These are phyloP conservation scores for Kradibia gibbosae DNA, from an alignment of 1,140 invertebrate species.

Conservation along the genomic window DNA sequence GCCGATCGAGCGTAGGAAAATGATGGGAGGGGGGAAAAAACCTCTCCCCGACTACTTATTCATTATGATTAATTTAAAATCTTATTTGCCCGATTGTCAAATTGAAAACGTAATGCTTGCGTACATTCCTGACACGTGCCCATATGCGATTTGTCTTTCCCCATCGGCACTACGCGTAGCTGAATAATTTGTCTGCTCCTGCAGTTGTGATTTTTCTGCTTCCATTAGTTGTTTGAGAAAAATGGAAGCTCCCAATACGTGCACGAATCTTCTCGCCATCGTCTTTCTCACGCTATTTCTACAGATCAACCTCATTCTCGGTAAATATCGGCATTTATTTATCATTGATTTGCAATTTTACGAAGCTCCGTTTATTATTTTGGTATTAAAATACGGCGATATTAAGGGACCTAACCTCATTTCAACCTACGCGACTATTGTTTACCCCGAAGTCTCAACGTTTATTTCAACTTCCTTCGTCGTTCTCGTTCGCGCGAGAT, in stretches of 20 bases:
- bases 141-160: constrained; percentile 31
- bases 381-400: neutral
- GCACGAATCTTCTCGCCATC: neutral
- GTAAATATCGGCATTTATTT: constrained; percentile 24
- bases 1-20: too few species aligned
- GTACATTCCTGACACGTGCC: constrained; percentile 36
- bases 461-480: too few species aligned
- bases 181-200: neutral
- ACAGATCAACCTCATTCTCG: neutral
- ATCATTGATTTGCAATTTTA: neutral
- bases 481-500: too few species aligned
- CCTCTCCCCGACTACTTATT: too few species aligned
- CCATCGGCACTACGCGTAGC: neutral
- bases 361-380: neutral
- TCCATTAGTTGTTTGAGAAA: neutral
- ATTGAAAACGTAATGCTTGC: neutral
- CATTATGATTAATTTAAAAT: too few species aligned
- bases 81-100: too few species aligned
- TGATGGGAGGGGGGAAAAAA: too few species aligned
- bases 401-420: too few species aligned
- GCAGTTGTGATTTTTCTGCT: neutral
- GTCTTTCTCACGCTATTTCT: neutral
- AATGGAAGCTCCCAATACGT: neutral
- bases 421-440: too few species aligned
- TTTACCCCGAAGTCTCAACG: too few species aligned